These are phyloP conservation scores for Masticophis lateralis DNA, from an alignment of 2,797 vertebrate genomes.

Conservation along the genomic window DNA sequence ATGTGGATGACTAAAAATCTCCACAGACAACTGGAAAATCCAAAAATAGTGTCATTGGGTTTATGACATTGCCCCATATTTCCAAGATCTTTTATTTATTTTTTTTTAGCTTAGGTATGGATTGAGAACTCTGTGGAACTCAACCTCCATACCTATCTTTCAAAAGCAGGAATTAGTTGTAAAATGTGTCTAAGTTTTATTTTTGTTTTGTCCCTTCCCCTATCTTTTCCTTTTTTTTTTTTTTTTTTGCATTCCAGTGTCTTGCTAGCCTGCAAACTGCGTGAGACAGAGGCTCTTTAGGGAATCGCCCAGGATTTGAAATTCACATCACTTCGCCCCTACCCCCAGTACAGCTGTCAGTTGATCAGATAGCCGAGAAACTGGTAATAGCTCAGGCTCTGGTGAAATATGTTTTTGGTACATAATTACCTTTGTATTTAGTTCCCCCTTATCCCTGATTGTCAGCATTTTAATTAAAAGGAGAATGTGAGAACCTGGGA, in stretches of 20 bases:
- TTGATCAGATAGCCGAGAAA: conserved; percentile 69
- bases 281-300: conserved; percentile 53
- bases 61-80: background rate
- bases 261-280: conserved; percentile 55
- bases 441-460: conserved; percentile 65
- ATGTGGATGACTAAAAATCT: background rate
- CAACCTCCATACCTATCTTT: background rate
- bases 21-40: background rate
- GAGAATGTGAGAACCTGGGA: conserved; percentile 67
- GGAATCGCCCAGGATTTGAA: conserved; percentile 64
- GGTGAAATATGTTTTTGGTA: conserved; percentile 72
- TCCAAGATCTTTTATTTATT: background rate
- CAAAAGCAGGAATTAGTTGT: background rate
- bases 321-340: conserved; percentile 63
- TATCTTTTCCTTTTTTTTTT: conserved; percentile 25
- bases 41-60: background rate
- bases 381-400: conserved; percentile 71
- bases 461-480: conserved; percentile 78
- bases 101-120: background rate
- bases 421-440: conserved; percentile 74
- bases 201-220: background rate
- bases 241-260: conserved; percentile 40
- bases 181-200: background rate
- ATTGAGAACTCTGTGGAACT: background rate
- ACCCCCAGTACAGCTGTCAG: conserved; percentile 68